Evolutionary conservation across 2,113 vertebrate genomes (phyloP), one percentile per base, ranked within the genome.

Genomic region (Forbesichthys papilliferus): DNA sequence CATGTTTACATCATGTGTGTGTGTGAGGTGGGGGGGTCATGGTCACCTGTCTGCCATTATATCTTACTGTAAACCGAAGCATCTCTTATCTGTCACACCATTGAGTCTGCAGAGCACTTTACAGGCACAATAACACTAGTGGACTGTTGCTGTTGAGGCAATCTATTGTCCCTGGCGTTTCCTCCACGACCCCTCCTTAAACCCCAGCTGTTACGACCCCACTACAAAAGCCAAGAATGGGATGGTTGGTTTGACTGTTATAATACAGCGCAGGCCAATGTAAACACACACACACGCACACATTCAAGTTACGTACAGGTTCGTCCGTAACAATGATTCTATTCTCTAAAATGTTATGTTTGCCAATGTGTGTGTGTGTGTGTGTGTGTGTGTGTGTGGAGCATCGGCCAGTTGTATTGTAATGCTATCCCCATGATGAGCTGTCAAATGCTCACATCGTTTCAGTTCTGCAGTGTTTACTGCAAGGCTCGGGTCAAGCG

Each of bases 1-100:
- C 74, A 75, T 56, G 57, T 75, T 66, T 76, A 61, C 6, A 42
- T 69, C 11, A 75, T 70, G 72, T 73, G 71, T 47, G 33, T 42
- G n/a, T 52, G 68, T 75, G 48, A 58, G 48, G 27, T 27, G 27
- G 27, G 27, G 2, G 27, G 27, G 27, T 27, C 27, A 27, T 27
- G 27, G 27, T 27, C 27, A 27, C 27, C 27, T 27, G 27, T 3
- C 2, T 27, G 27, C 27, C 27, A 27, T 27, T 27, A 27, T 27
- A 27, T 27, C 20, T 20, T 27, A 27, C 27, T 27, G 27, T 27
- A 27, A 27, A 27, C 27, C 27, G 27, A 27, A 27, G 27, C 12
- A n/a, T 64, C 55, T 58, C 48, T 47, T 67, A 3, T 59, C 54
- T 56, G 36, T 55, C 56, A 61, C 27, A 27, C 27, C 27, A 27